Evolutionary conservation across 1,140 invertebrate genomes (phyloP).

Genomic region (Idris sp.): DNA sequence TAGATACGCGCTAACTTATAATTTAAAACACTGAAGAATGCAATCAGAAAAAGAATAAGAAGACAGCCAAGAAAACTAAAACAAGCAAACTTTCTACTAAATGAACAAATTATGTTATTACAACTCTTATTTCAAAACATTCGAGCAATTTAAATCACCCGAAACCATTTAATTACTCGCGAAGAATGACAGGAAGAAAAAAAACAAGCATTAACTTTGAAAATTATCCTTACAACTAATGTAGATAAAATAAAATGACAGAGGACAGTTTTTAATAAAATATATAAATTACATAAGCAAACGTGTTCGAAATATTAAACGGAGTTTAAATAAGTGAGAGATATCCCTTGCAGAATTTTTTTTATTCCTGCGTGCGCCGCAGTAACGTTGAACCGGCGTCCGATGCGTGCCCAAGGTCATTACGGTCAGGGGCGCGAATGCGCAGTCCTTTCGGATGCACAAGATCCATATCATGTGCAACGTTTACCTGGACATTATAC

Average conservation of each 20-base stretch:
- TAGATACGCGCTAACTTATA: conserved; percentile 3
- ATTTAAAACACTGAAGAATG: background rate
- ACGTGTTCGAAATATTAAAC: conserved; percentile 6
- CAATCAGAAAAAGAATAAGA: too few relatives aligned
- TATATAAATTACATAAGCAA: background rate
- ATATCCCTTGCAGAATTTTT: conserved; percentile 31
- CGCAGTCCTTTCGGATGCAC: conserved; percentile 35
- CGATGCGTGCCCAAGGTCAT: conserved; percentile 65
- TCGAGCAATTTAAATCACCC: too few relatives aligned
- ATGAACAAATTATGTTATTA: too few relatives aligned
- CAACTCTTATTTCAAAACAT: too few relatives aligned
- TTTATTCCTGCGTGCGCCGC: conserved; percentile 9
- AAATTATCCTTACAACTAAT: too few relatives aligned
- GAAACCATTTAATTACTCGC: too few relatives aligned
- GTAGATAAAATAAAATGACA: too few relatives aligned
- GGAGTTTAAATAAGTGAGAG: conserved; percentile 7
- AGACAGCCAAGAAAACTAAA: too few relatives aligned
- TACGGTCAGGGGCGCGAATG: conserved; percentile 57
- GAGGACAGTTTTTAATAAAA: too few relatives aligned
- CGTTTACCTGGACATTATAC: conserved; percentile 48
- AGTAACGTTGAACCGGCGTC: conserved; percentile 52
- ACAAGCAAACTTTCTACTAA: too few relatives aligned
- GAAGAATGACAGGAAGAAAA: too few relatives aligned
- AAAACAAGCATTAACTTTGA: too few relatives aligned
- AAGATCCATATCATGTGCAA: conserved; percentile 58